Percentiles rank a stretch among this genome's conserved stretches.
Conservation (phyloP, 1,140 invertebrate genomes). For the Helicoverpa armigera region DNA sequence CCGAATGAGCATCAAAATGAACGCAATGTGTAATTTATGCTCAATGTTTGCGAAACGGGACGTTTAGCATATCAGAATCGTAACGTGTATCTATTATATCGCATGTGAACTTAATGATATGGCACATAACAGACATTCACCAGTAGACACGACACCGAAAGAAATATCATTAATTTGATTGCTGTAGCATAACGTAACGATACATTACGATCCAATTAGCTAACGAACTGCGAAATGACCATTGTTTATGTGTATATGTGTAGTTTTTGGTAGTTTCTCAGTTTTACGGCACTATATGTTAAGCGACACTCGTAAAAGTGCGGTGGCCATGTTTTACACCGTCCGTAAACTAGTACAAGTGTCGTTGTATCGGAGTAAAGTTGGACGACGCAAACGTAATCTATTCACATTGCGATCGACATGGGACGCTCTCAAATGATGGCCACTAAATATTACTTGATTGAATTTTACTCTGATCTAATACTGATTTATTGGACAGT, state of each 20-base stretch:
- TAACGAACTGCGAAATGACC: conserved; percentile 74
- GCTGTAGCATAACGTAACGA: conserved; percentile 53
- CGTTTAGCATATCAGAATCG: conserved; percentile 65
- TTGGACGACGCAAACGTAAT: conserved; percentile 69
- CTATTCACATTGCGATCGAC: conserved; percentile 63
- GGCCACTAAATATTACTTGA: conserved; percentile 63
- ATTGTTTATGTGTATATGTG: conserved; percentile 65
- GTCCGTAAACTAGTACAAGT: conserved; percentile 71
- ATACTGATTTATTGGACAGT: conserved; percentile 16
- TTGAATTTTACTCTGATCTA: conserved; percentile 56
- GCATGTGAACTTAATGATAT: conserved; percentile 41
- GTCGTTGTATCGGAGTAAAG: conserved; percentile 68
- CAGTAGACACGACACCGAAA: conserved; percentile 29
- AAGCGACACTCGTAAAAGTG: conserved; percentile 78
- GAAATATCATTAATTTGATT: conserved; percentile 57
- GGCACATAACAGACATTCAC: conserved; percentile 17
- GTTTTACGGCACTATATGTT: conserved; percentile 80
- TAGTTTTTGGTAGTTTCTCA: conserved; percentile 67
- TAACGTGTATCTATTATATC: conserved; percentile 19
- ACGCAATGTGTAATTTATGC: conserved; percentile 70
- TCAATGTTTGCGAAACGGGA: conserved; percentile 68
- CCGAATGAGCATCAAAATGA: conserved; percentile 69
- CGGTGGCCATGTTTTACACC: conserved; percentile 73
- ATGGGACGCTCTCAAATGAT: conserved; percentile 64
- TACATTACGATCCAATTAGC: conserved; percentile 70